Evolutionary conservation across 2,797 vertebrate species (phyloP).

Genomic region (Phataginus tricuspis): DNA sequence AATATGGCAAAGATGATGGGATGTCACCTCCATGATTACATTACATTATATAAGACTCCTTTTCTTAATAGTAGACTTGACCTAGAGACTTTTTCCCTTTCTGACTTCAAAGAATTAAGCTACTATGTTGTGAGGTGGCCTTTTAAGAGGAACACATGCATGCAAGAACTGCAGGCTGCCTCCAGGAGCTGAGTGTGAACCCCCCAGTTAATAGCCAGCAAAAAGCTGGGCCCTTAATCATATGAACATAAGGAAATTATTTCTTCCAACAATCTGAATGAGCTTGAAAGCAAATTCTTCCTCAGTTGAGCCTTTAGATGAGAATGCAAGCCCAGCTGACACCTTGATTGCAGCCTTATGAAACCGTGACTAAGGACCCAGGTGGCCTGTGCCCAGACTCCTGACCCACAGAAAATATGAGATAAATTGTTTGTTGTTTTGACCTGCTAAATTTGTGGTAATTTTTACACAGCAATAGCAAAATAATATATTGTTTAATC

Average conservation of each 20-base stretch:
- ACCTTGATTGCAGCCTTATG: background rate
- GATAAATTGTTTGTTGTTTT: background rate
- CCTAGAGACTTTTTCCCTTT: background rate
- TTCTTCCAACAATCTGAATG: background rate
- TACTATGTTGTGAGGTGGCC: background rate
- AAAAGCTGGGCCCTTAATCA: background rate
- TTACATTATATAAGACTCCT: background rate
- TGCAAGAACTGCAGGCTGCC: background rate
- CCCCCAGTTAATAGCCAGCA: background rate
- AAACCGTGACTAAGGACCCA: background rate
- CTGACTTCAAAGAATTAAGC: background rate
- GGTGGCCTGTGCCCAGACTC: background rate
- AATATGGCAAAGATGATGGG: background rate
- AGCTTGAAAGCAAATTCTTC: background rate
- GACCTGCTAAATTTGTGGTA: background rate
- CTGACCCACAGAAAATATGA: background rate
- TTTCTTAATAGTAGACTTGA: background rate
- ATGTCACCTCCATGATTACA: background rate
- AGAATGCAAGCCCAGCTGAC: background rate
- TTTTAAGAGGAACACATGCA: background rate
- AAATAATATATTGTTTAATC: conserved; percentile 25
- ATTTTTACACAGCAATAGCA: conserved; percentile 15
- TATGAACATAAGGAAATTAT: background rate
- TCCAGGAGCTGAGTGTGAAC: background rate
- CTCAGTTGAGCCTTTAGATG: background rate